Base-by-base conservation (phyloP, 2,888 invertebrate species). In the Orthosia incerta region DNA sequence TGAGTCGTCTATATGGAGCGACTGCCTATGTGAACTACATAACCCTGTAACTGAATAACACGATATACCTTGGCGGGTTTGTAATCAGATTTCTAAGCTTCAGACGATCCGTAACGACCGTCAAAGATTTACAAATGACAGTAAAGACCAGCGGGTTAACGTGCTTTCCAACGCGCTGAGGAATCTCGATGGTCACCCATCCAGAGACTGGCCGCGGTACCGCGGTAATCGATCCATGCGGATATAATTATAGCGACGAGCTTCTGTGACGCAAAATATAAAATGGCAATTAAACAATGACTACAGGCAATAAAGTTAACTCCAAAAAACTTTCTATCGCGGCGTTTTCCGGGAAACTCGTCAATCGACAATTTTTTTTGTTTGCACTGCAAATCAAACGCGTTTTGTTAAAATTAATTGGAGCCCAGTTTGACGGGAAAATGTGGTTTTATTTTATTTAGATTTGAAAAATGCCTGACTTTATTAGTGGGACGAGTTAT, bases 261-360 rank as follows among this genome's bases (percentile, higher is more conserved):
- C 63, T 70, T 15, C 45, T 63, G 53, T 75, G 63, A 53, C 62
- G 59, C 63, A 20, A 46, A 70, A 64, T 74, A 59, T 23, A 45
- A 16, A 46, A 56, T 56, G 61, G 66, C 51, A 82, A 74, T 74
- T 80, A 84, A 69, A 45, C 63, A 68, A 63, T 70, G 57, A 72
- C 63, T 76, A 64, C 66, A 71, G 20, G 69, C 86, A 66, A 72
- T 85, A 72, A 72, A 84, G 31, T 57, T 61, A 50, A 62, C 61
- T 48, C 31, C 31, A n/a, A 70, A 83, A 71, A 71, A 70, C 51
- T 61, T 59, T 74, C 13, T 18, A 48, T 18, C 61, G 23, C 46
- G 23, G 4, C 23, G 13, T 55, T 64, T 67, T 26, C 57, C 18
- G n/a, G 53, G 2, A 45, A 48, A 60, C 9, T 39, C 31, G 13